These are phyloP conservation scores for Archocentrus centrarchus DNA, from an alignment of 2,113 vertebrate genomes.

Conservation along the genomic window DNA sequence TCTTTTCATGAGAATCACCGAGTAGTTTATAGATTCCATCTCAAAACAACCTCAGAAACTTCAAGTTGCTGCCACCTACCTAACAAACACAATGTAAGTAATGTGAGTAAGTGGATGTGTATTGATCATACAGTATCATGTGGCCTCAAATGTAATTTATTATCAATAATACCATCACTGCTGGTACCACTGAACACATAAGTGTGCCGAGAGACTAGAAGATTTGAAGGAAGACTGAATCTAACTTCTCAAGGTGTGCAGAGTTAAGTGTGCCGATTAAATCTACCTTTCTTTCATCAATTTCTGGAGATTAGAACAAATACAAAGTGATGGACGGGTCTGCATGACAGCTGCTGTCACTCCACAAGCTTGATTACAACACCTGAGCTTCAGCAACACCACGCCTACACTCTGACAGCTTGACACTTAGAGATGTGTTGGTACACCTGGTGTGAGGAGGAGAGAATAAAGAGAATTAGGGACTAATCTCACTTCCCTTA, in stretches of 20 bases:
- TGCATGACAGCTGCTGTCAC: constrained; percentile 61
- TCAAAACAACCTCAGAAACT: constrained; percentile 38
- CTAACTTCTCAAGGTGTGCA: constrained; percentile 13
- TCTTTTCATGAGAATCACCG: constrained; percentile 31
- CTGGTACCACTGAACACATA: not conserved
- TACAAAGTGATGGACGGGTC: constrained; percentile 42
- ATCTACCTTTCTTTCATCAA: constrained; percentile 32
- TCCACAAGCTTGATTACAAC: constrained; percentile 44
- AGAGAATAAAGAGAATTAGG: constrained; percentile 17
- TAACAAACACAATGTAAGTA: constrained; percentile 49
- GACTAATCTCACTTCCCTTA: constrained; percentile 13
- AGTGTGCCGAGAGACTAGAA: constrained; percentile 33
- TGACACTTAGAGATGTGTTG: constrained; percentile 38
- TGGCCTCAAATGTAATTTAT: constrained; percentile 41
- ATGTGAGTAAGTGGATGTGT: constrained; percentile 44
- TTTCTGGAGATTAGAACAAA: constrained; percentile 41
- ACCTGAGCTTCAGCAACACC: constrained; percentile 34
- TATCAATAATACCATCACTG: constrained; percentile 31
- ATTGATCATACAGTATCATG: constrained; percentile 56
- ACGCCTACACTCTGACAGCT: constrained; percentile 51
- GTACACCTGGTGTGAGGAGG: constrained; percentile 30
- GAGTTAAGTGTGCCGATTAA: constrained; percentile 33
- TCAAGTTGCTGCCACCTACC: constrained; percentile 28
- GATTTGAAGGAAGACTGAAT: constrained; percentile 7
- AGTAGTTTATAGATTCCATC: constrained; percentile 45